These are phyloP conservation scores for Petroica traversi DNA, from an alignment of 2,113 vertebrate species.

Conservation along the genomic window DNA sequence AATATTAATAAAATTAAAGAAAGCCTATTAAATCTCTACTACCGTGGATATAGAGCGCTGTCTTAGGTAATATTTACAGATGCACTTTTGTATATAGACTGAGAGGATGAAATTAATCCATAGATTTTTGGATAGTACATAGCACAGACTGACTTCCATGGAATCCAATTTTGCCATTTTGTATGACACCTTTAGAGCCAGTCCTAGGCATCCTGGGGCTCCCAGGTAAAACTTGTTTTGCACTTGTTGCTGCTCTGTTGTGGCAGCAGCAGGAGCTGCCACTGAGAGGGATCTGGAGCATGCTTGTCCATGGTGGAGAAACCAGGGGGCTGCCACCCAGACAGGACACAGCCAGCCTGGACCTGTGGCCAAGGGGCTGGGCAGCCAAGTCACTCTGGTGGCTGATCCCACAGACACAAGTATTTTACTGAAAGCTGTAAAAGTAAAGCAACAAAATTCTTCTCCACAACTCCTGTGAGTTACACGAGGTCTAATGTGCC, in stretches of 20 bases:
- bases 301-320: neutral
- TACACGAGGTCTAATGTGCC: neutral
- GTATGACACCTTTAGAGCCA: neutral
- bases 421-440: neutral
- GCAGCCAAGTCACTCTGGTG: neutral
- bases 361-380: neutral
- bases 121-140: neutral
- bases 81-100: neutral
- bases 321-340: neutral
- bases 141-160: neutral
- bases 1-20: neutral
- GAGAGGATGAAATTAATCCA: neutral
- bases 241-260: neutral
- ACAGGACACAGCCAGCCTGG: neutral
- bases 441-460: neutral
- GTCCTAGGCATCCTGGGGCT: accelerated
- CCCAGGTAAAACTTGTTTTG: neutral
- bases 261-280: neutral
- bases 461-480: neutral
- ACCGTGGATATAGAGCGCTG: neutral
- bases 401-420: neutral
- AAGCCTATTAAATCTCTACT: neutral
- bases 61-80: neutral
- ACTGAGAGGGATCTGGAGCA: neutral
- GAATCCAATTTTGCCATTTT: neutral